Base-by-base conservation (phyloP, 2,888 invertebrate species). In the Muschampia plurimacula region DNA sequence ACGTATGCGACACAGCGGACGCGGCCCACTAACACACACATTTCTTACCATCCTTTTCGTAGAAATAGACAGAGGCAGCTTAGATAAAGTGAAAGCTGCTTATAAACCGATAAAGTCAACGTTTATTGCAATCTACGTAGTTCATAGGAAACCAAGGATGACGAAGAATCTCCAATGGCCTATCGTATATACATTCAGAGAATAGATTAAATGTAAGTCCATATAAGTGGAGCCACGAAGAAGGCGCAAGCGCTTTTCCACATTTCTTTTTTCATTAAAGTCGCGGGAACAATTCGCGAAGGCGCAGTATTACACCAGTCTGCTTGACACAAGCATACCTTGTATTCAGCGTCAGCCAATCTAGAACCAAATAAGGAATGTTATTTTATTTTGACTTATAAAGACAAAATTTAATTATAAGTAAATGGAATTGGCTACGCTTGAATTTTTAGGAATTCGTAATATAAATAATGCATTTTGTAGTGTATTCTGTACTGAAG, bases 41-140 rank as follows among this genome's bases (percentile, higher is more conserved):
- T 82, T 94, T 93, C 92, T 93, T 93, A 87, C 91, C 87, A 88
- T 90, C 91, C 90, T 92, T 92, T 93, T 93, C 93, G 89, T 86
- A 89, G 93, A 94, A 91, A 91, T 89, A 92, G 84, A 91, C 86
- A 86, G 84, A 87, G 88, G 85, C 88, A 89, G 86, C 89, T 89
- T 85, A 86, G 90, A 90, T 89, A 89, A 91, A 93, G 93, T 92
- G 93, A 93, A 93, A 93, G 92, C 92, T 85, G 89, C 85, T 87
- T 89, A 91, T 88, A 89, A 89, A 88, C 86, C 87, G 86, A 90
- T 90, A 91, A 89, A 89, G 87, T 87, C 86, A 86, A 77, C 89
- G 88, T 91, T 88, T 90, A 89, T 89, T 89, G 88, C 87, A 82
- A 88, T 87, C 84, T 82, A 85, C 82, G 82, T 79, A 76, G 80